Evolutionary conservation across 2,113 vertebrate genomes (phyloP).

Genomic region (Meles meles): DNA sequence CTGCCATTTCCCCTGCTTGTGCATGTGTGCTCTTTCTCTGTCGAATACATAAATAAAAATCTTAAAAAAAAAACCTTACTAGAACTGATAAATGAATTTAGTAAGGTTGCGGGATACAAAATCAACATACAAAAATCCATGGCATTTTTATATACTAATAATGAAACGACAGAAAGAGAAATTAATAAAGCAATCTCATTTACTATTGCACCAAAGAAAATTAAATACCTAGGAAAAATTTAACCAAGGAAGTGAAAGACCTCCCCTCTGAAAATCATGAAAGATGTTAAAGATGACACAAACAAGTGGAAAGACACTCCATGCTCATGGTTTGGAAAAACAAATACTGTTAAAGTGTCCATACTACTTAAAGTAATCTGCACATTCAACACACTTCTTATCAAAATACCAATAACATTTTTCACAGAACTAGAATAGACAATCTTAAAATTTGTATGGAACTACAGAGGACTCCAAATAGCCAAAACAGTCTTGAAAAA

Average conservation of each 20-base stretch:
- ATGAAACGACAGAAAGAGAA: background rate
- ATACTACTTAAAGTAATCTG: background rate
- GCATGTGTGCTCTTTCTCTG: no score
- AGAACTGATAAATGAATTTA: background rate
- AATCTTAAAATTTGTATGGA: background rate
- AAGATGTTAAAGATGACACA: background rate
- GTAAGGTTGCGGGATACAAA: background rate
- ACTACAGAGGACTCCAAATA: background rate
- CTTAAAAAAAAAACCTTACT: background rate
- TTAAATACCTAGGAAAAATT: background rate
- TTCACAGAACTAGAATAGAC: background rate
- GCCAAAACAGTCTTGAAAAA: background rate
- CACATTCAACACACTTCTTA: background rate
- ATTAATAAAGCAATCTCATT: background rate
- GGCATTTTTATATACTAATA: background rate
- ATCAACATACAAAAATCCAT: background rate
- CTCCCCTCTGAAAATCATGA: background rate
- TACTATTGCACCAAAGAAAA: background rate
- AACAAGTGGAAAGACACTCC: background rate
- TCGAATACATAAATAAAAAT: no score
- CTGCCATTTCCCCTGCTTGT: no score
- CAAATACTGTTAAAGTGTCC: background rate
- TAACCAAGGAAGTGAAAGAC: background rate
- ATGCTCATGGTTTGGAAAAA: background rate
- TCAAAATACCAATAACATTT: background rate